Evolutionary conservation across 2,113 vertebrate species (phyloP).

Genomic region (Ochotona curzoniae): DNA sequence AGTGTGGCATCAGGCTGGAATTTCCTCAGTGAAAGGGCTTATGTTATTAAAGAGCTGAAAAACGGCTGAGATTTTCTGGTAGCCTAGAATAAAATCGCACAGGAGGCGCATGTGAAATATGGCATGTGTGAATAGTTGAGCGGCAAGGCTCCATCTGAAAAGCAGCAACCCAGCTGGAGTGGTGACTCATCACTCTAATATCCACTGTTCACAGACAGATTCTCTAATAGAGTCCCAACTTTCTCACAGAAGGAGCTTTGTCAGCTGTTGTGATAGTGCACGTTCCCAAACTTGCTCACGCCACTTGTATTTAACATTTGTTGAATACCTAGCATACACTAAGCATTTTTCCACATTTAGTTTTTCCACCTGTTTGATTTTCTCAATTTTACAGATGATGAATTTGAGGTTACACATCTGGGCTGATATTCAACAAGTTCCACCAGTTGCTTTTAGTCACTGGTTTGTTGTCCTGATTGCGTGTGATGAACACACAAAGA

Average conservation of each 20-base stretch:
- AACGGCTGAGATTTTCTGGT: conserved; percentile 63
- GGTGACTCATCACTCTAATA: conserved; percentile 30
- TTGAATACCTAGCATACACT: neutral
- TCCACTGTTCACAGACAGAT: conserved; percentile 8
- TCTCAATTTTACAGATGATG: neutral
- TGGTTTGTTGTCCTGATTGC: neutral
- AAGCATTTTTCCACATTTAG: conserved; percentile 15
- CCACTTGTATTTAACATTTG: conserved; percentile 13
- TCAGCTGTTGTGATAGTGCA: neutral
- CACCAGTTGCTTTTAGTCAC: neutral
- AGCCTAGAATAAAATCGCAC: conserved; percentile 50
- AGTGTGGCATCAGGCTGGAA: conserved; percentile 42
- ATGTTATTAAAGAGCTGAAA: conserved; percentile 68
- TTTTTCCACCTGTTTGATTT: conserved; percentile 51
- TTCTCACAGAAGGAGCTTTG: conserved; percentile 14
- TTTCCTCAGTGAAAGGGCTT: conserved; percentile 63
- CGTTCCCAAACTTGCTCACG: conserved; percentile 18
- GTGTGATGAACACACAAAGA: neutral
- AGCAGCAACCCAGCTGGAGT: neutral
- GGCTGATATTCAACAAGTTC: neutral
- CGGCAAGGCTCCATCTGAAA: neutral
- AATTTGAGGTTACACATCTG: neutral
- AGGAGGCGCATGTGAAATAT: conserved; percentile 29
- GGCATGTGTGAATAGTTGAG: conserved; percentile 40
- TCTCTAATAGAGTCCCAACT: neutral